Base-by-base conservation (phyloP, 2,888 invertebrate species). In the Aproaerema taeniolella region DNA sequence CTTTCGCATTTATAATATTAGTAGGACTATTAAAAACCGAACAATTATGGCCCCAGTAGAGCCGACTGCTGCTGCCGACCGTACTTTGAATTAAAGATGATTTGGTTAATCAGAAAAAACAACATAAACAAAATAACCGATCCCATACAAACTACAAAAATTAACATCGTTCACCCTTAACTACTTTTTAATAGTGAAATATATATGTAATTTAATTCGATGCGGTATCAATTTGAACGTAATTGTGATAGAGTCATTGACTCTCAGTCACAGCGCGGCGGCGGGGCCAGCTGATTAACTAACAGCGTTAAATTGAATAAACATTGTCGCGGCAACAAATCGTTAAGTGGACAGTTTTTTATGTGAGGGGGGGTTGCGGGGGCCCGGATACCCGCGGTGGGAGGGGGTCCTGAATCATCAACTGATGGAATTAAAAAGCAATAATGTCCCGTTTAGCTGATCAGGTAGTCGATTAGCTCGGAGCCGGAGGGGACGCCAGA, bases 361-460 rank as follows among this genome's bases (percentile, higher is more conserved):
- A n/a, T n/a, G n/a, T n/a, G n/a, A n/a, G n/a, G n/a, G 26, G 35
- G 26, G 26, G 26, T 26, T n/a, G 8, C 20, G 20, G 20, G 20
- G 4, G 5, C 12, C 25, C 15, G 35, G n/a, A n/a, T n/a, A n/a
- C n/a, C n/a, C 25, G 24, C 11, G 24, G 5, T 29, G 29, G 17
- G 29, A 16, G 26, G 29, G 36, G 36, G 36, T 37, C 36, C 29
- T 37, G 28, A 37, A 37, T 37, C 36, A 29, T 29, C 29, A 37
- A 29, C 30, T 68, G 55, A 60, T 49, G 50, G 59, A 64, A 68
- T 72, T 69, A 69, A 72, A 71, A 67, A 64, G 53, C 66, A 57
- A 67, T 68, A 66, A 67, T 49, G 50, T 47, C 38, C 26, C 35
- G 35, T 35, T 35, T 26, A 35, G 35, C n/a, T 25, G 25, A 35